phyloP scores from a whole-genome alignment of 2,888 invertebrate species.

The Bombylius discolor region DNA sequence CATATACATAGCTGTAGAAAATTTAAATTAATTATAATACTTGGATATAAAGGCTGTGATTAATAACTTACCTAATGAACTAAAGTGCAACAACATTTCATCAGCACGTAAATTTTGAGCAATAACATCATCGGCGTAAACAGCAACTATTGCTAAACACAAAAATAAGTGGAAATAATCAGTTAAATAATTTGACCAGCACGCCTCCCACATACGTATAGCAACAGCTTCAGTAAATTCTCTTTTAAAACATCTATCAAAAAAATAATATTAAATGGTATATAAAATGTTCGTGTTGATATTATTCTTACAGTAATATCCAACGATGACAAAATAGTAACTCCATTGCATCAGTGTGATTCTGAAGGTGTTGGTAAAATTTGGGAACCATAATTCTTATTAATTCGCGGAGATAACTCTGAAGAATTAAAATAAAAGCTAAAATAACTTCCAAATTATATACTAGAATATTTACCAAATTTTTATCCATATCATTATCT shows the following conservation, averaged over 20 bases:
- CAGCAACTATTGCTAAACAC: conserved; percentile 82
- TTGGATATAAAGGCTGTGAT: too few relatives aligned
- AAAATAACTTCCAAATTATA: too few relatives aligned
- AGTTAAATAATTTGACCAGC: conserved; percentile 93
- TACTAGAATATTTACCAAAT: conserved; percentile 58
- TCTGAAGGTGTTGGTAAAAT: conserved; percentile 73
- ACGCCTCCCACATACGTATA: conserved; percentile 89
- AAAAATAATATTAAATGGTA: background rate
- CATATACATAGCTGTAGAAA: conserved; percentile 79
- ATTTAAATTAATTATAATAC: background rate
- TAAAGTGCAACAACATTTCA: conserved; percentile 90
- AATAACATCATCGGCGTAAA: conserved; percentile 86
- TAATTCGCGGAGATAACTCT: conserved; percentile 73
- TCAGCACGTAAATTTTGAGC: conserved; percentile 85
- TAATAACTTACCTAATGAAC: conserved; percentile 58
- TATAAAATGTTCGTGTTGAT: background rate
- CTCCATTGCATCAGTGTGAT: conserved; percentile 77
- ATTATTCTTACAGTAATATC: conserved; percentile 62
- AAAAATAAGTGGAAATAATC: conserved; percentile 93
- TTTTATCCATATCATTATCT: conserved; percentile 88
- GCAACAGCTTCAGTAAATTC: conserved; percentile 84
- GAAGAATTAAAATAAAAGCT: conserved; percentile 24
- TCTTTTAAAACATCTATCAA: conserved; percentile 72
- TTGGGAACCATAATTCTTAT: conserved; percentile 81
- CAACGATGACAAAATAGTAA: conserved; percentile 88